A percentile compares a stretch with the other conserved stretches of the same genome.
phyloP scores from a whole-genome alignment of 2,113 vertebrate genomes.

The Scolopax mira region DNA sequence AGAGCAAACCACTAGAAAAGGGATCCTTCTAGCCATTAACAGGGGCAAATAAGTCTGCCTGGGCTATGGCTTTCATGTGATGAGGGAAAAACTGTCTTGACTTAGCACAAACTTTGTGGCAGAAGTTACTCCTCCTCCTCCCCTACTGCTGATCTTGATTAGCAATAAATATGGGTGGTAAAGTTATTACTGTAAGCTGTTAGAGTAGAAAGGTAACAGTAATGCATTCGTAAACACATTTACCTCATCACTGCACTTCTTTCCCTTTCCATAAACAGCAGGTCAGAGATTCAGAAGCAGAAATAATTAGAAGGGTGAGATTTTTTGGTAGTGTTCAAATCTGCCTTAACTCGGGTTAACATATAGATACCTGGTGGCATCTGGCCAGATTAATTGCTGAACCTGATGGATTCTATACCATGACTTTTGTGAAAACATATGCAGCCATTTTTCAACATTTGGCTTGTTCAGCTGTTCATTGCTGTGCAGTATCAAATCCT shows the following conservation, averaged over 20 bases:
- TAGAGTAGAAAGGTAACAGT: slow-evolving; percentile 39
- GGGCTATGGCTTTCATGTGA: not conserved
- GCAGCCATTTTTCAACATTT: not conserved
- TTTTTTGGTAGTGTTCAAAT: not conserved
- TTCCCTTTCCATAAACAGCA: not conserved
- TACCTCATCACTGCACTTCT: not conserved
- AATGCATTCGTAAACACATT: not conserved
- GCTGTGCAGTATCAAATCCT: not conserved
- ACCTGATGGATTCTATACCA: not conserved
- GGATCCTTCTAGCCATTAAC: not conserved
- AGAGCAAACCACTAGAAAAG: not conserved
- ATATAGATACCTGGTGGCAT: not conserved
- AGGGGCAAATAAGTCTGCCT: not conserved
- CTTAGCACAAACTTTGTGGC: not conserved
- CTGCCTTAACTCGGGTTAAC: not conserved
- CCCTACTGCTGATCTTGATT: not conserved
- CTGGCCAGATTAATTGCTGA: not conserved
- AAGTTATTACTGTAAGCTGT: slow-evolving; percentile 7
- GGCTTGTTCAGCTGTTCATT: not conserved
- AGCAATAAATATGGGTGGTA: slow-evolving; percentile 21
- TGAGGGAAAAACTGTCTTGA: not conserved
- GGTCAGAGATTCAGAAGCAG: not conserved
- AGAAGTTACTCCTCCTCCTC: not conserved
- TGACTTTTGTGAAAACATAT: not conserved
- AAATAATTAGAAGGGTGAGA: not conserved